Percentiles rank a stretch among this genome's conserved stretches.
Conservation (phyloP, 2,888 invertebrate species). For the Hymenopus coronatus region DNA sequence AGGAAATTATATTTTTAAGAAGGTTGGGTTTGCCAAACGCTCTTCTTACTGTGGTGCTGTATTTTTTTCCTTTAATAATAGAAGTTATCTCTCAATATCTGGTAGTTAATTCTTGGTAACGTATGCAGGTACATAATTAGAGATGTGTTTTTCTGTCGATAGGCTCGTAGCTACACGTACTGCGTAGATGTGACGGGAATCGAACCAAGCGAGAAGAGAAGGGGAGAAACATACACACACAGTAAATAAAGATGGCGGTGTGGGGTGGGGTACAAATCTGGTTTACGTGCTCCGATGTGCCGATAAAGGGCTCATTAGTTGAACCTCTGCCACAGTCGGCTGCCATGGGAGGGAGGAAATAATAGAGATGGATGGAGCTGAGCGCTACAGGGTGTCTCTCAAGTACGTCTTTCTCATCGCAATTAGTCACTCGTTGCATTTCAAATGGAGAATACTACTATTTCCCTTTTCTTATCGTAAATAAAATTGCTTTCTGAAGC, state of each 20-base stretch:
- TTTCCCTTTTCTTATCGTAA: too few species aligned
- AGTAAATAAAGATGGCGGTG: neutral
- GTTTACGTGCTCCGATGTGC: constrained; percentile 51
- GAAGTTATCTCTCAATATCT: neutral
- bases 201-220: neutral
- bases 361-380: constrained; percentile 21
- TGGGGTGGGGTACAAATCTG: constrained; percentile 44
- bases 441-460: too few species aligned
- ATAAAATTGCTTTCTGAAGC: too few species aligned
- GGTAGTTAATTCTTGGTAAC: neutral
- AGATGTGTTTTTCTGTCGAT: neutral
- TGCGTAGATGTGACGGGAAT: neutral
- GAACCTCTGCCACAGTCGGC: neutral
- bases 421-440: neutral
- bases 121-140: neutral
- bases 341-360: neutral
- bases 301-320: constrained; percentile 53
- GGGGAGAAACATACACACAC: neutral
- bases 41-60: too few species aligned
- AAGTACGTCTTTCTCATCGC: neutral
- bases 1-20: too few species aligned
- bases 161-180: neutral
- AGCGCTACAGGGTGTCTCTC: neutral
- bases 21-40: too few species aligned
- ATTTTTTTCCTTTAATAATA: too few species aligned